A percentile compares a stretch with the other conserved stretches of the same genome.
These are phyloP conservation scores for Hipparchia semele DNA, from an alignment of 2,888 invertebrate species.

Conservation along the genomic window DNA sequence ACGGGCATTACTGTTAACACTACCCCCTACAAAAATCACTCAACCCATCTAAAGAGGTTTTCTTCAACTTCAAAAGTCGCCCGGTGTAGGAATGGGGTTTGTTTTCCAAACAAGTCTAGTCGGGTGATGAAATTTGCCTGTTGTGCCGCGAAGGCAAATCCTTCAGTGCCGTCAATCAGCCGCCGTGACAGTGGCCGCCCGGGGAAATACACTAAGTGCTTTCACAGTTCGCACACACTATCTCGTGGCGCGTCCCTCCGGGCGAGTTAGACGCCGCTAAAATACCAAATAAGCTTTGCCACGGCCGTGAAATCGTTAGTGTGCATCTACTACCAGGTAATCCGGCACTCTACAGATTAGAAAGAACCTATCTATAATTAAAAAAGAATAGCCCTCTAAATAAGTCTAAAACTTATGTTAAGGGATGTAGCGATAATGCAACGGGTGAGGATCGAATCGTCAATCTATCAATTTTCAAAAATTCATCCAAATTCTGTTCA, in stretches of 20 bases:
- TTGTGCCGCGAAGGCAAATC: conserved; percentile 44
- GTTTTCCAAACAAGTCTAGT: conserved; percentile 8
- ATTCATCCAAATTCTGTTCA: too few species aligned
- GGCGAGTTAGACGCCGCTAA: conserved; percentile 46
- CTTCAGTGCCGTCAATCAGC: conserved; percentile 50
- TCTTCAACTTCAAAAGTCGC: too few species aligned
- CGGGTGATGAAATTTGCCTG: conserved; percentile 36
- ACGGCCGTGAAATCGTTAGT: conserved; percentile 16
- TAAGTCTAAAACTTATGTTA: too few species aligned
- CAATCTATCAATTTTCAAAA: too few species aligned
- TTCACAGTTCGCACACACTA: conserved; percentile 42
- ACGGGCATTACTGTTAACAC: too few species aligned
- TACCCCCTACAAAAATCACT: too few species aligned
- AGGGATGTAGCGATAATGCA: too few species aligned
- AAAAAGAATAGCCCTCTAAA: too few species aligned
- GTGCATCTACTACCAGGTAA: neutral
- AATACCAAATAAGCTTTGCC: neutral
- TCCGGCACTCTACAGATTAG: neutral
- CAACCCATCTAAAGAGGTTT: too few species aligned
- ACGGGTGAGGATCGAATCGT: too few species aligned
- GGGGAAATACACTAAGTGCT: conserved; percentile 57
- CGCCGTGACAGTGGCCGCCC: conserved; percentile 44
- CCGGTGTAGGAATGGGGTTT: neutral
- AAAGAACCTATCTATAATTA: too few species aligned
- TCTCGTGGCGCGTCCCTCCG: conserved; percentile 47